phyloP scores from a whole-genome alignment of 1,140 invertebrate genomes.

The Conus ventricosus region DNA sequence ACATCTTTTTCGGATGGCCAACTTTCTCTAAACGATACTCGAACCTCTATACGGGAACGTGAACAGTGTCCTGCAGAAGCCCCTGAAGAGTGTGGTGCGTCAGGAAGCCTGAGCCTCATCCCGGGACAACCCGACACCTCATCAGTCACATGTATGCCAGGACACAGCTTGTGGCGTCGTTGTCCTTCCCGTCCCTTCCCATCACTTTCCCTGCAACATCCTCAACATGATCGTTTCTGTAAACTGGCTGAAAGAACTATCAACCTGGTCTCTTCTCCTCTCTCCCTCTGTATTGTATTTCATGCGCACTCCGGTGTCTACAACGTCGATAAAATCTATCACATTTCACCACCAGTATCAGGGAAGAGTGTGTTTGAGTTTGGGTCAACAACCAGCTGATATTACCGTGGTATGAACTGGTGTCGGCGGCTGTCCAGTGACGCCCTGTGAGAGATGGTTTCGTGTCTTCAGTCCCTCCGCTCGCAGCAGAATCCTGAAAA shows the following conservation, averaged over 20 bases:
- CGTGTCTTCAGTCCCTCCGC: constrained; percentile 9
- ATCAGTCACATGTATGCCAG: background rate
- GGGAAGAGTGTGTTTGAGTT: background rate
- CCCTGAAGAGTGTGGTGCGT: background rate
- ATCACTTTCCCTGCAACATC: background rate
- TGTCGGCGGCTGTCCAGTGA: background rate
- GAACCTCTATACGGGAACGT: no score
- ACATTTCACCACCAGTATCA: background rate
- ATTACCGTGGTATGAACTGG: background rate
- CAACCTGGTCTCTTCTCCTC: constrained; percentile 4
- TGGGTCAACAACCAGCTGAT: background rate
- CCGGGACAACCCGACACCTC: background rate
- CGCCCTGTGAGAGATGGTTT: constrained; percentile 16
- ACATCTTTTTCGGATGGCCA: no score
- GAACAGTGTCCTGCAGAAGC: background rate
- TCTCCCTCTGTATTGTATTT: background rate
- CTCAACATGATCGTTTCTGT: constrained; percentile 9
- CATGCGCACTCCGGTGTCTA: background rate
- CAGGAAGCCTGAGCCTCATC: background rate
- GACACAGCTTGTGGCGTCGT: background rate
- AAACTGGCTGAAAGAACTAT: background rate
- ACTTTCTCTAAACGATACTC: no score
- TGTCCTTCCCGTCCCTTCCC: background rate
- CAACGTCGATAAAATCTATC: background rate
- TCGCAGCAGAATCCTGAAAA: background rate